Base-by-base conservation (phyloP, 2,888 invertebrate species). In the Sycophila texana region DNA sequence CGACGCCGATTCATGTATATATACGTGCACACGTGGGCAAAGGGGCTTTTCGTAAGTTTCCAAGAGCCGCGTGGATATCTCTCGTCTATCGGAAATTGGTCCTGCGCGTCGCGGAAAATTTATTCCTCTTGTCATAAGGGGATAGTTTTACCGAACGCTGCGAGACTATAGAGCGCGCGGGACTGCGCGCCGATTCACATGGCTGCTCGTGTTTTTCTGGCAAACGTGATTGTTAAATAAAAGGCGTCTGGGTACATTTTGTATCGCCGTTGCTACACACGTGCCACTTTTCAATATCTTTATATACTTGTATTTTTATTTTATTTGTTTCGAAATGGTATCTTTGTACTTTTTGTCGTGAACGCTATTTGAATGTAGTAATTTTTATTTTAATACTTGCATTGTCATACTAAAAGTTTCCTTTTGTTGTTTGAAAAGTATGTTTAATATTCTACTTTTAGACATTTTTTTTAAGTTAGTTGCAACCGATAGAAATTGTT, bases 11-110 rank as follows among this genome's bases (percentile, higher is more conserved):
- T 60, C 39, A 47, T 18, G 39, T 18, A 13, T 18, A 63, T 18
- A 13, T 20, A 60, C 26, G n/a, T 30, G 49, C 16, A 26, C 10
- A 39, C 10, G 39, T 18, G 47, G 67, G 58, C 10, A 58, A 53
- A 55, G 76, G 30, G 57, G 71, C 26, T 77, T 77, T 77, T 77
- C 77, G 72, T 49, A 72, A 77, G 77, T 65, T 76, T 65, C 57
- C 70, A 65, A 14, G 71, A 70, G 71, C 57, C 57, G 30, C 47
- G 47, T 3, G 12, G 63, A 13, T 77, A 77, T 77, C 77, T 77
- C 77, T 16, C 5, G 20, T 53, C 63, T 30, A 77, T 77, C 77
- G 72, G 66, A 65, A 77, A 76, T 71, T 74, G 57, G 22, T 49
- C 39, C 65, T n/a, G 51, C 18, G 18, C 10, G 39, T 55, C 18